phyloP scores from a whole-genome alignment of 2,888 invertebrate genomes.

The Sphinx pinastri region DNA sequence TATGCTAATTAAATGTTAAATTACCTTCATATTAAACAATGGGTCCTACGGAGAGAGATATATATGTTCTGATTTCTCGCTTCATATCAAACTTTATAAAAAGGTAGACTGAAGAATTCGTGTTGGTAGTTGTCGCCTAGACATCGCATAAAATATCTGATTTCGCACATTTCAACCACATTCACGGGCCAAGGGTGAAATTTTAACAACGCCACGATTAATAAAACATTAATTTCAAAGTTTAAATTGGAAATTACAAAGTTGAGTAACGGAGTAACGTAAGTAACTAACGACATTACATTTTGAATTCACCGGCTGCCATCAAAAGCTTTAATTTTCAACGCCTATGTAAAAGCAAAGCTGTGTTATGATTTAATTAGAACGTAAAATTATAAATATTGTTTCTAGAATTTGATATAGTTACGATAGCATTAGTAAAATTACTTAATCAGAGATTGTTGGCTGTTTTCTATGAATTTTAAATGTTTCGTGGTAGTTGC shows the following conservation, averaged over 20 bases:
- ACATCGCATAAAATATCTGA: background rate
- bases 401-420: too few relatives aligned
- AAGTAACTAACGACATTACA: slow-evolving; percentile 1
- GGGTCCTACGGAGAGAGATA: too few relatives aligned
- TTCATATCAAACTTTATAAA: too few relatives aligned
- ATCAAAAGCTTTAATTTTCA: slow-evolving; percentile 13
- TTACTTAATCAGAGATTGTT: too few relatives aligned
- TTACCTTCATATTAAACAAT: too few relatives aligned
- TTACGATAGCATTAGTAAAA: too few relatives aligned
- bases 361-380: background rate
- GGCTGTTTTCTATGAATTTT: too few relatives aligned
- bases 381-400: too few relatives aligned
- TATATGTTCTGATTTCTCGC: too few relatives aligned
- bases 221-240: slow-evolving; percentile 28
- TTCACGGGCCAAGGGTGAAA: slow-evolving; percentile 12
- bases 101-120: too few relatives aligned
- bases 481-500: too few relatives aligned
- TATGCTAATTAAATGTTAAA: too few relatives aligned
- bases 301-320: slow-evolving; percentile 13
- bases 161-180: slow-evolving; percentile 2
- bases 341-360: background rate
- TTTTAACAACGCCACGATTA: slow-evolving; percentile 16
- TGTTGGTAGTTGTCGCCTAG: background rate
- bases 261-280: slow-evolving; percentile 13
- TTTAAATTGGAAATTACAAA: slow-evolving; percentile 25